These are phyloP conservation scores for Microtus pennsylvanicus DNA, from an alignment of 2,113 vertebrate genomes.

Conservation along the genomic window DNA sequence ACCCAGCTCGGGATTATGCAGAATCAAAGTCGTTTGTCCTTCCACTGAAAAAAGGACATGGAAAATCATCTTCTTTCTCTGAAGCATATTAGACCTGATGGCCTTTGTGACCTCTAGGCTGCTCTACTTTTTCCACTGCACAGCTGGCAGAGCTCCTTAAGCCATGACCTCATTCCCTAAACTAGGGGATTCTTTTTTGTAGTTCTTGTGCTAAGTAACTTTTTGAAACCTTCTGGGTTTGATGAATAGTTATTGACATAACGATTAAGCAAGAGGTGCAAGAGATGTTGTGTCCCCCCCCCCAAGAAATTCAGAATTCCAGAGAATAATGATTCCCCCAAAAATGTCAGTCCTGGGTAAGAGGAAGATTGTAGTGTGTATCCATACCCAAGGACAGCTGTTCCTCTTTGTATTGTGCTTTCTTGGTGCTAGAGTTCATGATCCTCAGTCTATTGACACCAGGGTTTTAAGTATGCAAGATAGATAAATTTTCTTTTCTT, in stretches of 20 bases:
- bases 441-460: background rate
- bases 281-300: background rate
- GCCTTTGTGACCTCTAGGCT: background rate
- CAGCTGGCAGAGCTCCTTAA: background rate
- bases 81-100: background rate
- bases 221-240: background rate
- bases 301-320: background rate
- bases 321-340: background rate
- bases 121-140: background rate
- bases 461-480: background rate
- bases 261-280: background rate
- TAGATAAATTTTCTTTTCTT: background rate
- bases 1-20: background rate
- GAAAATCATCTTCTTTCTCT: background rate
- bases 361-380: background rate
- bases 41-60: background rate
- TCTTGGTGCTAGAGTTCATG: background rate
- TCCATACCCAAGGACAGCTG: accelerated
- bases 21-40: background rate
- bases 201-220: background rate
- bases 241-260: background rate
- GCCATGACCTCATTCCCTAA: background rate
- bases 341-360: background rate
- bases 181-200: background rate
- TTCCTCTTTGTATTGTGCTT: background rate